Evolutionary conservation across 2,113 vertebrate genomes (phyloP).

Genomic region (Budorcas taxicolor): DNA sequence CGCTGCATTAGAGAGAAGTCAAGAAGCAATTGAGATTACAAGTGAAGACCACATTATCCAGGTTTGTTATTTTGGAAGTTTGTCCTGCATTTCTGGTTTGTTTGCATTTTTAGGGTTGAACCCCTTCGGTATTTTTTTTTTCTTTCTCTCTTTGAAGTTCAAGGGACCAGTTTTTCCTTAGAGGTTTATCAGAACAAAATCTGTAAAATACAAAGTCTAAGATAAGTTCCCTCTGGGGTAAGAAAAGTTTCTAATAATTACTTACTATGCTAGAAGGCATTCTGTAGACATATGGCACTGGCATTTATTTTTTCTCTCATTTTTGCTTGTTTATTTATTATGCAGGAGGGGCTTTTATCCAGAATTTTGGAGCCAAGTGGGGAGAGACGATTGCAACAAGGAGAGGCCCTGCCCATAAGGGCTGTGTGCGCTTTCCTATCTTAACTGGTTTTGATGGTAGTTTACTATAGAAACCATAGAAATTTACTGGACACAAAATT

Average conservation of each 20-base stretch:
- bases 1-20: slow-evolving; percentile 95
- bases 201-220: not conserved
- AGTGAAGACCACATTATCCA: slow-evolving; percentile 97
- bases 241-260: not conserved
- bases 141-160: not conserved
- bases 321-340: not conserved
- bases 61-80: slow-evolving; percentile 80
- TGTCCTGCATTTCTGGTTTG: not conserved
- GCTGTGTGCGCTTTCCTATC: not conserved
- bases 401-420: not conserved
- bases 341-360: not conserved
- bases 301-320: not conserved
- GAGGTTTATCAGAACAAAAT: slow-evolving; percentile 10
- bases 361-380: not conserved
- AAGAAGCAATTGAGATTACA: slow-evolving; percentile 98
- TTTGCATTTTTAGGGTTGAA: not conserved
- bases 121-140: not conserved
- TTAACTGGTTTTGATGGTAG: not conserved
- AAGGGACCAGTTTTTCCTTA: not conserved
- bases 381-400: rapidly evolving
- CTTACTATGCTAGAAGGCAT: not conserved
- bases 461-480: not conserved
- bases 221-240: not conserved
- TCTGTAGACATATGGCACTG: not conserved
- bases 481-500: not conserved